These are phyloP conservation scores for Goniozus legneri DNA, from an alignment of 1,140 invertebrate species.

Conservation along the genomic window DNA sequence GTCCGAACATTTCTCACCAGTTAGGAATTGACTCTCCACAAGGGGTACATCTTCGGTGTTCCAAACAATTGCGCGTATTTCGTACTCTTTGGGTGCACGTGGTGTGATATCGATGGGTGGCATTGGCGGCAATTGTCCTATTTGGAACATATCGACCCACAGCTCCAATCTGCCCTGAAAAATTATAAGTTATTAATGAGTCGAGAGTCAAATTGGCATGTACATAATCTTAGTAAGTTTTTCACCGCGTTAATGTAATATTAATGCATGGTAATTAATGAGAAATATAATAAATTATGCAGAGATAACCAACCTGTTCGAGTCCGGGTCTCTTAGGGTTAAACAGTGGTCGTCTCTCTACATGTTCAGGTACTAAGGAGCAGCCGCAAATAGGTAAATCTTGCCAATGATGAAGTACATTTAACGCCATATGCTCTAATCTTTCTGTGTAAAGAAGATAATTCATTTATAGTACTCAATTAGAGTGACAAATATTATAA, in stretches of 20 bases:
- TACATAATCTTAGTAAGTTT: no score
- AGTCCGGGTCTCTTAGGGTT: constrained; percentile 73
- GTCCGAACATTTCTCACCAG: constrained; percentile 77
- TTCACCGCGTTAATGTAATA: background rate
- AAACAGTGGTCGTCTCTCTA: constrained; percentile 80
- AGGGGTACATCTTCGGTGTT: constrained; percentile 73
- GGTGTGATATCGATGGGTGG: constrained; percentile 75
- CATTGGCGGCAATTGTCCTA: constrained; percentile 60
- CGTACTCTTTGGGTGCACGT: constrained; percentile 70
- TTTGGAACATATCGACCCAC: constrained; percentile 86
- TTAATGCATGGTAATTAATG: background rate
- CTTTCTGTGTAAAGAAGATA: no score
- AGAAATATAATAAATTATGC: background rate
- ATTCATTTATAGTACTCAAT: no score
- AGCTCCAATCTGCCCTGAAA: constrained; percentile 81
- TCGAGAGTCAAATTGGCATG: no score
- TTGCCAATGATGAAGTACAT: constrained; percentile 68
- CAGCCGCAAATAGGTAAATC: constrained; percentile 73
- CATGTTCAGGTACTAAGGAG: constrained; percentile 81
- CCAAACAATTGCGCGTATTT: constrained; percentile 81
- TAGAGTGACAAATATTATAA: no score
- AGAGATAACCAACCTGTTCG: constrained; percentile 64
- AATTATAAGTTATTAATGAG: constrained; percentile 8
- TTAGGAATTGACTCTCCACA: constrained; percentile 74
- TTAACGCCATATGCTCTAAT: constrained; percentile 66